These are phyloP conservation scores for Athripsodes cinereus DNA, from an alignment of 2,888 invertebrate species.

Conservation along the genomic window DNA sequence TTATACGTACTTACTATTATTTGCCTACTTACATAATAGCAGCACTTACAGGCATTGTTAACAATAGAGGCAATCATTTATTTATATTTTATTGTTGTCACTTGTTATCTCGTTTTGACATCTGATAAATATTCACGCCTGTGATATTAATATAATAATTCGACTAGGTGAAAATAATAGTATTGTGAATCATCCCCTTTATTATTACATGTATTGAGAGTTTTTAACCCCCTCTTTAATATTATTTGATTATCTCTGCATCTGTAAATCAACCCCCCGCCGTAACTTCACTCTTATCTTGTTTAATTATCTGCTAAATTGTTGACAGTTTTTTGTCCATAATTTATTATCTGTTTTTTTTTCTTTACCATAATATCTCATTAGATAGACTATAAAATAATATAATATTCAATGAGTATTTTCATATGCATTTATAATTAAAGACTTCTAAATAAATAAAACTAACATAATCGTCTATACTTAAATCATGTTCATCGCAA, in stretches of 20 bases:
- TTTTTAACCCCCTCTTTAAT: not conserved
- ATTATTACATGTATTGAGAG: not conserved
- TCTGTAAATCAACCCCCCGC: not conserved
- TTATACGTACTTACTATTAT: no score
- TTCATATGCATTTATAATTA: no score
- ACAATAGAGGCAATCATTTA: not conserved
- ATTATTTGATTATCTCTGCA: not conserved
- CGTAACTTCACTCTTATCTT: not conserved
- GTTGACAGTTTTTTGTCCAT: not conserved
- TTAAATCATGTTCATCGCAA: no score
- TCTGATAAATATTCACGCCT: not conserved
- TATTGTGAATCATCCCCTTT: not conserved
- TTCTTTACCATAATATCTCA: not conserved
- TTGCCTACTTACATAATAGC: no score
- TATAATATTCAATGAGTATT: not conserved
- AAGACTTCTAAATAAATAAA: no score
- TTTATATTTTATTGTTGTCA: not conserved
- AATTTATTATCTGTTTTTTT: not conserved
- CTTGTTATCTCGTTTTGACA: not conserved
- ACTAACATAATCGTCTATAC: no score
- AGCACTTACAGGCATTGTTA: no score
- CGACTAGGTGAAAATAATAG: no score
- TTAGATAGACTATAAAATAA: not conserved
- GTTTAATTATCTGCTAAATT: constrained; percentile 2
- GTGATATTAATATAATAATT: not conserved